Base-by-base conservation (phyloP, 2,113 vertebrate genomes). In the Bubalus kerabau region DNA sequence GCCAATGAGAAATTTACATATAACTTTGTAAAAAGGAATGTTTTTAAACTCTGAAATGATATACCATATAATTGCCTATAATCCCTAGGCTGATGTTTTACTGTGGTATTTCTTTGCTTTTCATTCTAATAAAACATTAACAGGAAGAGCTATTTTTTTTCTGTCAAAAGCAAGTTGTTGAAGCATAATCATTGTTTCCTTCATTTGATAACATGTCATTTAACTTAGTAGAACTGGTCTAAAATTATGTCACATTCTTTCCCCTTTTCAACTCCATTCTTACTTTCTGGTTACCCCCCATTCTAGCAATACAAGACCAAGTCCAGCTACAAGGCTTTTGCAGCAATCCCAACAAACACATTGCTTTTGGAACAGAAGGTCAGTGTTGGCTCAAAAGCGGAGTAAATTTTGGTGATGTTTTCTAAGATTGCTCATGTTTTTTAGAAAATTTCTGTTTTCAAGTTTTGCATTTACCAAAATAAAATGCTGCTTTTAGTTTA, bases 331-430 rank as follows among this genome's bases (percentile, higher is more conserved):
- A 99, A 99, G 99, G 99, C 99, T 12, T 99, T 99, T 85, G 99
- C 99, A 97, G 99, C 99, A 96, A 99, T 99, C 98, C 99, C 99
- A 97, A 99, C 99, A 98, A 99, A 99, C 98, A 99, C 99, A 93
- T 98, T 99, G 80, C 99, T 99, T 94, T 98, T 99, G 99, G 99
- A 99, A 98, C 99, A 99, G 99, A 99, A 99, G 99, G 99, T 99
- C 98, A 99, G 99, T 99, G 97, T 94, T 97, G 97, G 92, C 86
- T 97, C 57, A 97, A 43, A 97, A 96, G 64, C 76, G 62, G 91
- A 87, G 32, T 96, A 54, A 5, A 0, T 88, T 97, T 97, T 82
- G 71, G 11, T 54, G 97, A 28, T 80, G 11, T 97, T 94, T 71
- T 93, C 78, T 94, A 59, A 95, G 50, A 56, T 56, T 56, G 13